Percentiles rank a stretch among this genome's conserved stretches.
phyloP scores from a whole-genome alignment of 2,113 vertebrate species.

The Sturnus vulgaris region DNA sequence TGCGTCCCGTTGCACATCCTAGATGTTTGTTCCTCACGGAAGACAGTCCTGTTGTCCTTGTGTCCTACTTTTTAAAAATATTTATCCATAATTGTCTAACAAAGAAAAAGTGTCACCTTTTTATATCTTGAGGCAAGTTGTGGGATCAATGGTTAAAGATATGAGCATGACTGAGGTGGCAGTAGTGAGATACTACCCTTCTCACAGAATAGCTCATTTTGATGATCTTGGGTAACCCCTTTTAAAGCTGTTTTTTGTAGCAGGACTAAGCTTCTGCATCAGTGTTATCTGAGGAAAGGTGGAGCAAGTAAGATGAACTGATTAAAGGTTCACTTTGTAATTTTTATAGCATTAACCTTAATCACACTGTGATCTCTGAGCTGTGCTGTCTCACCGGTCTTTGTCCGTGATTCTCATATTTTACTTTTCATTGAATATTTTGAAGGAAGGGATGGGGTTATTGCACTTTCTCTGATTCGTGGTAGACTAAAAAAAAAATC shows the following conservation, averaged over 20 bases:
- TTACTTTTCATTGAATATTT: not conserved
- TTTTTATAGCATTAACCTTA: not conserved
- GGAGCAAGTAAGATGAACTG: not conserved
- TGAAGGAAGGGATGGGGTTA: not conserved
- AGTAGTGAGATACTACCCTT: not conserved
- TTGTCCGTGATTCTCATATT: not conserved
- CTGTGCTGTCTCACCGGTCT: not conserved
- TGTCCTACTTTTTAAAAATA: not conserved
- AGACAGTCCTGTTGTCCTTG: not conserved
- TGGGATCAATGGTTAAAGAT: not conserved
- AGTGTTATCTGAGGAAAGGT: not conserved
- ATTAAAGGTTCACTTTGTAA: not conserved
- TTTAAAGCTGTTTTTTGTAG: not conserved
- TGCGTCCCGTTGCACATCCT: rapidly evolving
- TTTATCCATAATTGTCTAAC: not conserved
- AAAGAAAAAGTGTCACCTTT: not conserved
- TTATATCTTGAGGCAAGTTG: not conserved
- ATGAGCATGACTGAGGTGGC: not conserved
- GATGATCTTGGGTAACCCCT: not conserved
- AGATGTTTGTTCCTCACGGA: not conserved
- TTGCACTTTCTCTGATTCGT: not conserved
- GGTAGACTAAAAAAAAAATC: not conserved
- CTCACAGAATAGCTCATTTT: not conserved
- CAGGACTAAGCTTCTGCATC: not conserved
- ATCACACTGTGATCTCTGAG: not conserved